A percentile compares a stretch with the other conserved stretches of the same genome.
phyloP scores from a whole-genome alignment of 2,113 vertebrate species.

The Tachuris rubrigastra region DNA sequence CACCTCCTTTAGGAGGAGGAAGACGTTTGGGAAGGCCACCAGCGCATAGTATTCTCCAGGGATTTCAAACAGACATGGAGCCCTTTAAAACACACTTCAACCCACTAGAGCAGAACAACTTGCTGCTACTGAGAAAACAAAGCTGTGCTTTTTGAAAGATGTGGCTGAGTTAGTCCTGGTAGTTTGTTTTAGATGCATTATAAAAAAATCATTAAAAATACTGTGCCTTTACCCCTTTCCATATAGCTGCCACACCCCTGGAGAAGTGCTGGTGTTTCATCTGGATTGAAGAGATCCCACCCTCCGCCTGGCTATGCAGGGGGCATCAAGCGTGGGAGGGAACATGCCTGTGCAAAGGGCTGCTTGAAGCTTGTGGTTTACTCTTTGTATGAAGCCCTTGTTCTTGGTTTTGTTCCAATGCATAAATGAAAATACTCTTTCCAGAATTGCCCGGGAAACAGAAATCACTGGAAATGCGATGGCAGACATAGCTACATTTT shows the following conservation, averaged over 20 bases:
- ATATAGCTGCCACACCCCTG: neutral
- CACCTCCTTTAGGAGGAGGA: fast-evolving
- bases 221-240: neutral
- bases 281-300: neutral
- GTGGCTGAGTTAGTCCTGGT: neutral
- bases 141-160: neutral
- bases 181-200: neutral
- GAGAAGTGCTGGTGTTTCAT: neutral
- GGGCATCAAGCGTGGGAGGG: neutral
- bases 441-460: neutral
- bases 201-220: neutral
- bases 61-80: neutral
- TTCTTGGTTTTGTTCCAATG: neutral
- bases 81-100: neutral
- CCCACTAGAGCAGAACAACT: neutral
- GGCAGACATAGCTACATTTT: neutral
- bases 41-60: fast-evolving
- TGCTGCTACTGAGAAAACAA: fast-evolving
- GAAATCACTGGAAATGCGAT: neutral
- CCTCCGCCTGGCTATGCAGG: neutral
- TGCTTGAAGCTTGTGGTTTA: neutral
- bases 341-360: neutral
- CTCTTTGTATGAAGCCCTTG: neutral
- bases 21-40: fast-evolving
- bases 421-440: neutral